These are phyloP conservation scores for Calameuta pallipes DNA, from an alignment of 2,888 invertebrate genomes.

Conservation along the genomic window DNA sequence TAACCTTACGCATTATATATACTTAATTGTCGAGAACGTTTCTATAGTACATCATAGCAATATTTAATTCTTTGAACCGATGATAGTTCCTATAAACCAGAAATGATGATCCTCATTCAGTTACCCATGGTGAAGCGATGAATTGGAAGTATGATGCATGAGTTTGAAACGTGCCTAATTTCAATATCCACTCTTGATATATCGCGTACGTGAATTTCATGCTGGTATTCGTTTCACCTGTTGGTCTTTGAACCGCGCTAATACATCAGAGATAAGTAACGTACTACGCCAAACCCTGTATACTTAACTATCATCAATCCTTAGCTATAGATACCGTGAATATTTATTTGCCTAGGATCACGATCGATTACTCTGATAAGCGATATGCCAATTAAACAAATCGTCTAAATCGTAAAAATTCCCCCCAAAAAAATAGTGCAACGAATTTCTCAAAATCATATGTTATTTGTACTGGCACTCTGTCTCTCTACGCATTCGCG, in stretches of 20 bases:
- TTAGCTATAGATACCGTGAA: constrained; percentile 21
- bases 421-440: background rate
- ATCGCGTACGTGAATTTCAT: background rate
- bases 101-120: background rate
- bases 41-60: background rate
- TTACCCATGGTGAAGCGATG: background rate
- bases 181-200: background rate
- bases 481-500: background rate
- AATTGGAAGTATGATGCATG: background rate
- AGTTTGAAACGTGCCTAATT: background rate
- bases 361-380: constrained; percentile 16
- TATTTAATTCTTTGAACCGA: background rate
- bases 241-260: constrained; percentile 16
- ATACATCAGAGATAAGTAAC: constrained; percentile 27
- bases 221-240: constrained; percentile 17
- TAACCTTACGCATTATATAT: background rate
- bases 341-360: constrained; percentile 31
- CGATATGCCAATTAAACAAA: background rate
- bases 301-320: constrained; percentile 26
- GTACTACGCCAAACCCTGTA: constrained; percentile 13
- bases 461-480: background rate
- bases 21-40: background rate
- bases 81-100: background rate
- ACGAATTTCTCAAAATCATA: background rate
- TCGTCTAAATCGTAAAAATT: background rate